Conservation (phyloP, 2,888 invertebrate species). For the Hymenopus coronatus region DNA sequence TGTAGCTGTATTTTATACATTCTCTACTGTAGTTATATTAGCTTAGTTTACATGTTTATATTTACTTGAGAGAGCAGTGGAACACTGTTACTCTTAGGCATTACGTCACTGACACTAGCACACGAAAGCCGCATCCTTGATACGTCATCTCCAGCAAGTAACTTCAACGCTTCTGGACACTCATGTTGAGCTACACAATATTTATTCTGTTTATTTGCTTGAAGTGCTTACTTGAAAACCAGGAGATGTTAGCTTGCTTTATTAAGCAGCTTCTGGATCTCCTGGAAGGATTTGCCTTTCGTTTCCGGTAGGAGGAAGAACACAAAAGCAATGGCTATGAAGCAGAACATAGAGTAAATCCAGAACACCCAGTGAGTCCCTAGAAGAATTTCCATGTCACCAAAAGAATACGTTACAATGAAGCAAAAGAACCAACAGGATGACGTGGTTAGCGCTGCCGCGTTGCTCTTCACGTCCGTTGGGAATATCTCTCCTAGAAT, state of each 20-base stretch:
- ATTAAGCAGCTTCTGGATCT: constrained; percentile 72
- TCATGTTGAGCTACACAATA: too few relatives aligned
- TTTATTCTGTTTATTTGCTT: too few relatives aligned
- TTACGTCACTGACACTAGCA: too few relatives aligned
- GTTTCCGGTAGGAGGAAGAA: constrained; percentile 79
- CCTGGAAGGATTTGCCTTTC: constrained; percentile 78
- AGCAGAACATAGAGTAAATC: constrained; percentile 64
- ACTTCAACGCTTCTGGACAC: too few relatives aligned
- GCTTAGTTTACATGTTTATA: too few relatives aligned
- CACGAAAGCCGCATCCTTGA: too few relatives aligned
- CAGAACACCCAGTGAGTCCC: constrained; percentile 70
- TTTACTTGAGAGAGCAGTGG: too few relatives aligned
- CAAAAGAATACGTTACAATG: constrained; percentile 70
- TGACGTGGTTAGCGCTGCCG: constrained; percentile 72
- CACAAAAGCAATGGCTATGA: constrained; percentile 63
- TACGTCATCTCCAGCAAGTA: too few relatives aligned
- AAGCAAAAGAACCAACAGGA: constrained; percentile 76
- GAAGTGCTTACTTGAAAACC: too few relatives aligned
- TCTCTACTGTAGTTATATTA: too few relatives aligned
- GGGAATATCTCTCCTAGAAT: constrained; percentile 82
- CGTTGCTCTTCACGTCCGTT: constrained; percentile 71
- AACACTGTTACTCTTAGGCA: too few relatives aligned
- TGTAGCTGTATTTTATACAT: too few relatives aligned
- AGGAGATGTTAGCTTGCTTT: background rate
- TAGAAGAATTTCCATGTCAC: constrained; percentile 53